Conservation (phyloP, 2,113 vertebrate genomes). For the Catharus fuscescens region DNA sequence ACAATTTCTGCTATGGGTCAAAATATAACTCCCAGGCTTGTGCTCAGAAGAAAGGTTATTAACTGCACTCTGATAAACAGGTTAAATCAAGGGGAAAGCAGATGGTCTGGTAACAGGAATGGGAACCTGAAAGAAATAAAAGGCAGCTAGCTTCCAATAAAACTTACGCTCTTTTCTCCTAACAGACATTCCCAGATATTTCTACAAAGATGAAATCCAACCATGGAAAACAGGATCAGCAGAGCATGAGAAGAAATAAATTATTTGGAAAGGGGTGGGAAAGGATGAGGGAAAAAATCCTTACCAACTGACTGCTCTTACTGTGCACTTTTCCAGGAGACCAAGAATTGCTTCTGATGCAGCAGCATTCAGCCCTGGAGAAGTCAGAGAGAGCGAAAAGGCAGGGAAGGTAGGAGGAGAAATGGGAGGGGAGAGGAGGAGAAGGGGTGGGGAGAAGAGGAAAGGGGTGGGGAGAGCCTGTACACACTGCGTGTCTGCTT, state of each 20-base stretch:
- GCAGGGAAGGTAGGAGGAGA: background rate
- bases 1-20: background rate
- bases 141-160: background rate
- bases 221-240: background rate
- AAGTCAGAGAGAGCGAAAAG: slow-evolving; percentile 15
- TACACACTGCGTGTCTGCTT: background rate
- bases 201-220: background rate
- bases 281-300: slow-evolving; percentile 29
- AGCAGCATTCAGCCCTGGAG: slow-evolving; percentile 28
- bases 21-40: background rate
- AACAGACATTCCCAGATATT: background rate
- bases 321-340: slow-evolving; percentile 60
- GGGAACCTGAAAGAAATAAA: background rate
- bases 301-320: slow-evolving; percentile 54
- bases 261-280: background rate
- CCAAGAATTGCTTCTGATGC: slow-evolving; percentile 54
- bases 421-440: background rate
- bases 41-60: background rate
- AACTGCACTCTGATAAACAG: background rate
- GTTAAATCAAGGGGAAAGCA: background rate
- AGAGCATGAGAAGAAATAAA: background rate
- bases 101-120: background rate
- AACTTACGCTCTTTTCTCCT: background rate
- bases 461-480: background rate
- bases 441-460: background rate